A percentile compares a stretch with the other conserved stretches of the same genome.
phyloP scores from a whole-genome alignment of 2,113 vertebrate species.

The Holacanthus passer region DNA sequence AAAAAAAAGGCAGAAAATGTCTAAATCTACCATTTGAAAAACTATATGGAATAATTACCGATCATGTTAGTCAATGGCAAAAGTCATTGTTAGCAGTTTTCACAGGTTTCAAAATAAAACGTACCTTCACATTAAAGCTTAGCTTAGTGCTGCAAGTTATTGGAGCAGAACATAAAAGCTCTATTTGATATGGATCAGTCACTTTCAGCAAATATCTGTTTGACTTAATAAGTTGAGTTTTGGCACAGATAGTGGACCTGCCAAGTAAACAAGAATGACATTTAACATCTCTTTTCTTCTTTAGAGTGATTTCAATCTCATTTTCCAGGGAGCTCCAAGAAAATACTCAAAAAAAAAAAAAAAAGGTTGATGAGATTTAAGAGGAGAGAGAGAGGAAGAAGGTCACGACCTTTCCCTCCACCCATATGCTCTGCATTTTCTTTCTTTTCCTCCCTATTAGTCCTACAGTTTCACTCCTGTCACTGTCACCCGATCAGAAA shows the following conservation, averaged over 20 bases:
- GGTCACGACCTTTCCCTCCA: constrained; percentile 30
- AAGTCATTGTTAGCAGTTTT: background rate
- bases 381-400: constrained; percentile 22
- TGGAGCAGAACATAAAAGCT: background rate
- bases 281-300: background rate
- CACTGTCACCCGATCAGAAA: constrained; percentile 56
- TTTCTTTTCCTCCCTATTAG: constrained; percentile 32
- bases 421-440: constrained; percentile 52
- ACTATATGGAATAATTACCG: background rate
- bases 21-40: background rate
- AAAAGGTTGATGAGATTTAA: constrained; percentile 42
- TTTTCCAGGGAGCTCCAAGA: background rate
- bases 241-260: background rate
- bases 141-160: background rate
- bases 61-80: background rate
- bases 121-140: no score
- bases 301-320: background rate
- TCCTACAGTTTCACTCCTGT: constrained; percentile 24
- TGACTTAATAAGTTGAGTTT: background rate
- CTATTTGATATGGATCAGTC: background rate
- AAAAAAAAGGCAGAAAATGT: background rate
- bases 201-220: no score
- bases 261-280: background rate
- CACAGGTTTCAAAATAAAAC: background rate
- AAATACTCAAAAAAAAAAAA: background rate